Conservation (phyloP, 1,140 invertebrate species). For the Triops cancriformis region DNA sequence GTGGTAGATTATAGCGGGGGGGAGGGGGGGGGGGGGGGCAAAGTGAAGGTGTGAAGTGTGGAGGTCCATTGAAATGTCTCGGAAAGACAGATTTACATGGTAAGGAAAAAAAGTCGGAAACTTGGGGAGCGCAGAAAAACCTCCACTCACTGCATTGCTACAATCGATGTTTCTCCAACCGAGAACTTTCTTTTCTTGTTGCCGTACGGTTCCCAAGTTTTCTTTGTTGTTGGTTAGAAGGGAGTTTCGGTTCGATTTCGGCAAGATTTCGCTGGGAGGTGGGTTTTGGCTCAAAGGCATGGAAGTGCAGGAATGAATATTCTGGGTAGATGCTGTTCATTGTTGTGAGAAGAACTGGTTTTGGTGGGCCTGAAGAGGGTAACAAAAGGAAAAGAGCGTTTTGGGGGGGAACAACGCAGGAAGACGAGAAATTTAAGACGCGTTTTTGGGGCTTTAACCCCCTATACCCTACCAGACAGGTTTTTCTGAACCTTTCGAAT, state of each 20-base stretch:
- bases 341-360: conserved; percentile 4
- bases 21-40: too few relatives aligned
- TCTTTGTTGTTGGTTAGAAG: not conserved
- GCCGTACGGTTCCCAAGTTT: not conserved
- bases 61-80: not conserved
- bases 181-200: too few relatives aligned
- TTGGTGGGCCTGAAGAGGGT: not conserved
- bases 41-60: not conserved
- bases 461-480: too few relatives aligned
- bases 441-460: too few relatives aligned
- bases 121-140: not conserved
- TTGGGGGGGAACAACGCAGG: not conserved
- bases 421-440: not conserved
- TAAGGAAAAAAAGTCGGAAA: not conserved
- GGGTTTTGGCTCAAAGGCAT: not conserved
- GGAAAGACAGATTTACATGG: not conserved
- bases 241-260: not conserved
- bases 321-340: not conserved
- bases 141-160: not conserved
- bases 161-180: not conserved
- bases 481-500: too few relatives aligned
- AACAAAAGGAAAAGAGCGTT: not conserved
- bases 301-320: not conserved
- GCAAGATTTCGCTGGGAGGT: not conserved
- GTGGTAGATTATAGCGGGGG: too few relatives aligned